A percentile compares a stretch with the other conserved stretches of the same genome.
Evolutionary conservation across 2,113 vertebrate genomes (phyloP).

Genomic region (Engraulis encrasicolus): DNA sequence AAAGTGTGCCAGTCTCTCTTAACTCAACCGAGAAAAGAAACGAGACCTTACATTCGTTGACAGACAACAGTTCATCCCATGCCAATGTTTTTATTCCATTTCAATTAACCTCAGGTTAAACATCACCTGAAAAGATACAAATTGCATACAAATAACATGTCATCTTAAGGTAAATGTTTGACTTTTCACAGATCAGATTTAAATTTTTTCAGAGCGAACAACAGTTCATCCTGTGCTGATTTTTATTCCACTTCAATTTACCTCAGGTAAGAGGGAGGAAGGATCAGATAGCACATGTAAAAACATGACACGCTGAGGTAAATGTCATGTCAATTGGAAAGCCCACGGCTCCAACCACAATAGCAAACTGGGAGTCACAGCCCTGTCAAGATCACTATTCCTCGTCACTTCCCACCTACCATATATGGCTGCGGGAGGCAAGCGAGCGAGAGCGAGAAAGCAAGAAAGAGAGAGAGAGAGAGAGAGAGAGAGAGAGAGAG

Average conservation of each 20-base stretch:
- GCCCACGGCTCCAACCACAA: constrained; percentile 18
- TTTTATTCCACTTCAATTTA: too few relatives aligned
- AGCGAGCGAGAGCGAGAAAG: not conserved
- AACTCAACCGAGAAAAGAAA: not conserved
- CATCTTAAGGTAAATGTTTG: not conserved
- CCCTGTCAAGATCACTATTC: constrained; percentile 35
- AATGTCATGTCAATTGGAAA: constrained; percentile 12
- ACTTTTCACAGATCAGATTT: too few relatives aligned
- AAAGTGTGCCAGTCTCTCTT: not conserved
- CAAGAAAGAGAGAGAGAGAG: not conserved
- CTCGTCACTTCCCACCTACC: constrained; percentile 3
- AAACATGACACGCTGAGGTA: too few relatives aligned
- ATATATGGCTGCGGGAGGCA: constrained; percentile 8
- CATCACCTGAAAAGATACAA: not conserved
- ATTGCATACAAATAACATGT: not conserved
- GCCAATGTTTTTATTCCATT: not conserved
- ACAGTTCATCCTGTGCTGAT: too few relatives aligned
- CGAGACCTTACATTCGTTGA: not conserved
- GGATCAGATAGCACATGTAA: too few relatives aligned
- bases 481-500: too few relatives aligned
- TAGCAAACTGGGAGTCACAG: constrained; percentile 25
- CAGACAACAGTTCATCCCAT: not conserved
- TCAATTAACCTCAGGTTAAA: not conserved
- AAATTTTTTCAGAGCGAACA: too few relatives aligned
- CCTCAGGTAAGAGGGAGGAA: too few relatives aligned